A percentile compares a stretch with the other conserved stretches of the same genome.
These are phyloP conservation scores for Pluvianellus socialis DNA, from an alignment of 2,113 vertebrate species.

Conservation along the genomic window DNA sequence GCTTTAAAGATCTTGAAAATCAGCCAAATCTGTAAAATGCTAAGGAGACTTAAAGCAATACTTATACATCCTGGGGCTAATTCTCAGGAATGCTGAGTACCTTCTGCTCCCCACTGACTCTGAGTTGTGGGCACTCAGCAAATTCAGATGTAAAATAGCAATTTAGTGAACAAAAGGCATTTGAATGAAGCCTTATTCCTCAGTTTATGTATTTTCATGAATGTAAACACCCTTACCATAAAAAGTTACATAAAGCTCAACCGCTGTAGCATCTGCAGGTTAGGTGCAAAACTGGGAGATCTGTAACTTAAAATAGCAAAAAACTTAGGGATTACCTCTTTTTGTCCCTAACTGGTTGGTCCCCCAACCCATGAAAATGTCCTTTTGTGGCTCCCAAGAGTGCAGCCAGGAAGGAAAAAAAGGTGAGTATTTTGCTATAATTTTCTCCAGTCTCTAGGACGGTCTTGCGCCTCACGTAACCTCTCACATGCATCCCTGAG, in stretches of 20 bases:
- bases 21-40: constrained; percentile 36
- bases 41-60: constrained; percentile 21
- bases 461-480: not conserved
- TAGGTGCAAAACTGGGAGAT: not conserved
- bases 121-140: not conserved
- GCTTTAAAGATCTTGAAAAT: constrained; percentile 35
- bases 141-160: not conserved
- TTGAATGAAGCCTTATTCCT: not conserved
- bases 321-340: not conserved
- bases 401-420: not conserved
- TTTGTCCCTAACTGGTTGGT: not conserved
- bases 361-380: not conserved
- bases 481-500: not conserved
- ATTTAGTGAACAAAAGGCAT: not conserved
- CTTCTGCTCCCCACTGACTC: not conserved
- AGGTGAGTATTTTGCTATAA: not conserved
- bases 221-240: not conserved
- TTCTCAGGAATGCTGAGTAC: constrained; percentile 15
- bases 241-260: not conserved
- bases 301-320: not conserved
- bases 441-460: not conserved
- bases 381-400: not conserved
- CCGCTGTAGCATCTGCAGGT: not conserved
- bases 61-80: not conserved
- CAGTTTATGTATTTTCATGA: not conserved